phyloP scores from a whole-genome alignment of 53 echinoderm and acorn worm genomes.

The Patiria pectinifera region DNA sequence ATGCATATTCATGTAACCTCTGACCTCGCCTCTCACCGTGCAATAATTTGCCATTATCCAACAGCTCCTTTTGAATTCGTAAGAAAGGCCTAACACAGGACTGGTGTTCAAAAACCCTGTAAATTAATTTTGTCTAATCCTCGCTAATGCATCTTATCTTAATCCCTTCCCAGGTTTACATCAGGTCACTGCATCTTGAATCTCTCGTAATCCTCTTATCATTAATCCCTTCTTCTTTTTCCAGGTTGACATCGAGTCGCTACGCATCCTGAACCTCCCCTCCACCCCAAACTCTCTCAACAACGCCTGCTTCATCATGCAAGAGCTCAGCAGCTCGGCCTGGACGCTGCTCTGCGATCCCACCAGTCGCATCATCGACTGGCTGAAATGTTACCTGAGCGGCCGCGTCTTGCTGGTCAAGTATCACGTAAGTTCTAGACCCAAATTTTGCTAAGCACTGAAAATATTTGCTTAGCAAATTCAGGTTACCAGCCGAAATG shows the following conservation, averaged over 20 bases:
- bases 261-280: conserved; percentile 87
- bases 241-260: conserved; percentile 92
- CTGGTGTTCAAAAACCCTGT: too few species aligned
- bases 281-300: conserved; percentile 82
- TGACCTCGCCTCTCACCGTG: too few species aligned
- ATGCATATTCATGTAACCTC: too few species aligned
- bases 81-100: too few species aligned
- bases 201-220: not conserved
- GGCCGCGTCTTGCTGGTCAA: conserved; percentile 79
- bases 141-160: too few species aligned
- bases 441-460: not conserved
- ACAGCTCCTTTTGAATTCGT: too few species aligned
- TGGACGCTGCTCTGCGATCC: conserved; percentile 97
- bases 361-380: conserved; percentile 92
- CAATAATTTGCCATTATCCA: too few species aligned
- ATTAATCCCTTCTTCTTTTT: not conserved
- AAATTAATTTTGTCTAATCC: too few species aligned
- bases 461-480: not conserved
- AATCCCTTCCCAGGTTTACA: too few species aligned
- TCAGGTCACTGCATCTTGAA: too few species aligned
- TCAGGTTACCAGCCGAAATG: too few species aligned
- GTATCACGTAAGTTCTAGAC: conserved; percentile 83
- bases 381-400: conserved; percentile 89
- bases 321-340: conserved; percentile 91
- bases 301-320: conserved; percentile 94